These are phyloP conservation scores for Rhodinocichla rosea DNA, from an alignment of 2,113 vertebrate genomes.

Conservation along the genomic window DNA sequence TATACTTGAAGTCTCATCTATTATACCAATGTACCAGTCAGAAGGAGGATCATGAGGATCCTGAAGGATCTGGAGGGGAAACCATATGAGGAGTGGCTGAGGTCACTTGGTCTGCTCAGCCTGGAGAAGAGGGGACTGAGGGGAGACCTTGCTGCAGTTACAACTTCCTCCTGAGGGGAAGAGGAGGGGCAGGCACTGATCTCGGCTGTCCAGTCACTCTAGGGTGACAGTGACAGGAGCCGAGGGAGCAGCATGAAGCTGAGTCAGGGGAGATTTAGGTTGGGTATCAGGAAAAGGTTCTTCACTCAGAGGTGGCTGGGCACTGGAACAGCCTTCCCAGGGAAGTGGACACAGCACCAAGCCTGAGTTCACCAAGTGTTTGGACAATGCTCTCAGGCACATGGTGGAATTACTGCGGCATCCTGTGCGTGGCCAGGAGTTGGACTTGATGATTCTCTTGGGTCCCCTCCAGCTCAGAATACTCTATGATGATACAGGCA, in stretches of 20 bases:
- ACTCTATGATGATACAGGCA: background rate
- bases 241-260: accelerated
- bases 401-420: too few species aligned
- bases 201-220: too few species aligned
- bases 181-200: background rate
- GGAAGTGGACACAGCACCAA: background rate
- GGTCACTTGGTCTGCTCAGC: too few species aligned
- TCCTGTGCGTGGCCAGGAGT: background rate
- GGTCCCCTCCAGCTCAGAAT: background rate
- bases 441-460: background rate
- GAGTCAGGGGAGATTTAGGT: background rate
- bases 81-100: accelerated
- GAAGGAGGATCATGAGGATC: background rate
- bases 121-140: background rate
- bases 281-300: accelerated
- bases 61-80: background rate
- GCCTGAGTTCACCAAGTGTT: background rate
- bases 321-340: background rate
- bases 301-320: accelerated
- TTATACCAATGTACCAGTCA: background rate
- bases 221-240: background rate
- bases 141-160: accelerated
- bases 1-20: background rate
- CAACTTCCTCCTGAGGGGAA: accelerated
- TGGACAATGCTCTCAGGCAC: background rate